Evolutionary conservation across 37 sponge, comb jelly and placozoan species (phyloP).

Genomic region (Ephydatia muelleri): DNA sequence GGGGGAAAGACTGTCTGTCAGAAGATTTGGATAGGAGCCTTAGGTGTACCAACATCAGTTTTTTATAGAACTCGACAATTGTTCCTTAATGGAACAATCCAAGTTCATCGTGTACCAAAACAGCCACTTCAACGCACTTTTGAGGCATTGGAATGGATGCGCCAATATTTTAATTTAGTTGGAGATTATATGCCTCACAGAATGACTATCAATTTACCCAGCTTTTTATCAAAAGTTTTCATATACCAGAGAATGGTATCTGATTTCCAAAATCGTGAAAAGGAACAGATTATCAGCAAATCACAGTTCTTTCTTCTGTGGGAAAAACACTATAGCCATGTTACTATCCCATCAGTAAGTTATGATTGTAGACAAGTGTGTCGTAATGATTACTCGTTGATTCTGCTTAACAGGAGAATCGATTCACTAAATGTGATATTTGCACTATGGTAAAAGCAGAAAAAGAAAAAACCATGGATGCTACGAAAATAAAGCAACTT

Average conservation of each 20-base stretch:
- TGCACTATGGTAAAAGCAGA: slow-evolving; percentile 25
- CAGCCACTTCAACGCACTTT: slow-evolving; percentile 17
- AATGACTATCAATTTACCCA: slow-evolving; percentile 19
- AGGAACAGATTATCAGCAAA: background rate
- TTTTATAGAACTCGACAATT: slow-evolving; percentile 2
- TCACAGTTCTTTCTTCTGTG: slow-evolving; percentile 23
- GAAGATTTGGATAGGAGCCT: background rate
- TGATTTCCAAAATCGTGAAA: background rate
- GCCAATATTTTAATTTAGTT: background rate
- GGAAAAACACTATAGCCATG: slow-evolving; percentile 13
- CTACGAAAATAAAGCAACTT: background rate
- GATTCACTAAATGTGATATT: slow-evolving; percentile 46
- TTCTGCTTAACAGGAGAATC: slow-evolving; percentile 10
- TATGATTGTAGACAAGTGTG: no score
- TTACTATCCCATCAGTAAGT: slow-evolving; percentile 36
- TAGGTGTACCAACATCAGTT: background rate
- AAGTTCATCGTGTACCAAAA: background rate
- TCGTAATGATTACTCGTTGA: background rate
- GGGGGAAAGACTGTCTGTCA: slow-evolving; percentile 11
- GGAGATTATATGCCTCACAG: slow-evolving; percentile 38
- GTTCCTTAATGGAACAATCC: slow-evolving; percentile 11
- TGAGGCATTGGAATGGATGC: slow-evolving; percentile 42
- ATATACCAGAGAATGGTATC: slow-evolving; percentile 16
- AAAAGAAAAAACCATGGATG: slow-evolving; percentile 5
- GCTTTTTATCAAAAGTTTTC: slow-evolving; percentile 14